phyloP scores from a whole-genome alignment of 2,113 vertebrate genomes.

The Haplochromis burtoni region DNA sequence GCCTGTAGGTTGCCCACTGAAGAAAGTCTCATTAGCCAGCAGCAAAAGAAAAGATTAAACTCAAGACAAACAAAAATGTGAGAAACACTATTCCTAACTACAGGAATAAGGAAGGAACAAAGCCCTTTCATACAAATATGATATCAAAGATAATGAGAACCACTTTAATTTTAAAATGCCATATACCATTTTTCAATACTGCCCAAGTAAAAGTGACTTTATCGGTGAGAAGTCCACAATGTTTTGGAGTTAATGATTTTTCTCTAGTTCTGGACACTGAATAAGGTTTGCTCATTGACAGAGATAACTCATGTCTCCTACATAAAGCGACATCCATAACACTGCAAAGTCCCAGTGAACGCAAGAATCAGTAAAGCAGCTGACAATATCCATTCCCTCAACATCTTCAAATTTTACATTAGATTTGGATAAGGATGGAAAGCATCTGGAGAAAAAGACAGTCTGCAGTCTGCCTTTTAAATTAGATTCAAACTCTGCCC shows the following conservation, averaged over 20 bases:
- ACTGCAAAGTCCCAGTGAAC: not conserved
- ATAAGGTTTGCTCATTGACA: not conserved
- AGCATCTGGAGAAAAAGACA: not conserved
- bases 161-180: not conserved
- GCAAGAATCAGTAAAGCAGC: rapidly evolving
- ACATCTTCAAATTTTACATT: not conserved
- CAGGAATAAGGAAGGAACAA: not conserved
- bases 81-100: not conserved
- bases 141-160: not conserved
- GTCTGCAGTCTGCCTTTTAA: not conserved
- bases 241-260: not conserved
- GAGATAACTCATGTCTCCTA: rapidly evolving
- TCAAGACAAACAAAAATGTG: not conserved
- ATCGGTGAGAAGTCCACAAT: rapidly evolving
- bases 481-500: not conserved
- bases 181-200: rapidly evolving
- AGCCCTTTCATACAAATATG: not conserved
- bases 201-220: not conserved
- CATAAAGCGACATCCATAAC: rapidly evolving
- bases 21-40: not conserved
- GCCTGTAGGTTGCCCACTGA: not conserved
- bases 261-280: not conserved
- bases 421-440: not conserved
- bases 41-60: not conserved
- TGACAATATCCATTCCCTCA: not conserved